Evolutionary conservation across 1,140 invertebrate species (phyloP), one percentile per base, ranked within the genome.

Genomic region (Thaumetopoea pityocampa): DNA sequence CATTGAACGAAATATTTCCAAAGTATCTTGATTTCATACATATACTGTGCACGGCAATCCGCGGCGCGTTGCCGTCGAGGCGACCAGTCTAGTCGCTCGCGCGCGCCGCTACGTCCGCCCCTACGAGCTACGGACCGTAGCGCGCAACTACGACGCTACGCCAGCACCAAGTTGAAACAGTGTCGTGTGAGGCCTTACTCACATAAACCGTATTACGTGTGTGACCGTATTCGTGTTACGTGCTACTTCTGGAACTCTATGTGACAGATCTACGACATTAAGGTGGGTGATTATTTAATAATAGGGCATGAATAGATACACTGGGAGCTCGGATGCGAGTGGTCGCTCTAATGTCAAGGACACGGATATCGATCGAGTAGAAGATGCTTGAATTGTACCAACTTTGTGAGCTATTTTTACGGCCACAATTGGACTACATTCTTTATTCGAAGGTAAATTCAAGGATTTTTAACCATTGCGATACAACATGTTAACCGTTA

Each of bases 291-390:
- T 67, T 59, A 64, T 71, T 70, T 34, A 62, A 61, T 62, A 59
- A 63, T 37, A 53, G 60, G 44, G 55, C 59, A 38, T 51, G 51
- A 62, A 52, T 52, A 48, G 46, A 34, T 56, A 43, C n/a, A n/a
- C 54, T 62, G 37, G 52, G 42, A 32, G 29, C 45, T 59, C 50
- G 34, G 50, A 58, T 61, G 43, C 46, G 48, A 67, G 28, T 56
- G 19, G 27, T 45, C 57, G 29, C 19, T 52, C 46, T 66, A 81
- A 78, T 79, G 77, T 81, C 77, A 81, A 81, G 77, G 77, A 79
- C 77, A 77, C 47, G 53, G 47, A 71, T 76, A 81, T 81, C 64
- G 73, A 81, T 77, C 71, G 77, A 67, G 61, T 50, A 35, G 29
- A 22, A 47, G 55, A 41, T 57, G 40, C 60, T 47, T 16, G 12